A percentile compares a stretch with the other conserved stretches of the same genome.
Conservation (phyloP, 2,888 invertebrate genomes). For the Stenchaetothrips biformis region DNA sequence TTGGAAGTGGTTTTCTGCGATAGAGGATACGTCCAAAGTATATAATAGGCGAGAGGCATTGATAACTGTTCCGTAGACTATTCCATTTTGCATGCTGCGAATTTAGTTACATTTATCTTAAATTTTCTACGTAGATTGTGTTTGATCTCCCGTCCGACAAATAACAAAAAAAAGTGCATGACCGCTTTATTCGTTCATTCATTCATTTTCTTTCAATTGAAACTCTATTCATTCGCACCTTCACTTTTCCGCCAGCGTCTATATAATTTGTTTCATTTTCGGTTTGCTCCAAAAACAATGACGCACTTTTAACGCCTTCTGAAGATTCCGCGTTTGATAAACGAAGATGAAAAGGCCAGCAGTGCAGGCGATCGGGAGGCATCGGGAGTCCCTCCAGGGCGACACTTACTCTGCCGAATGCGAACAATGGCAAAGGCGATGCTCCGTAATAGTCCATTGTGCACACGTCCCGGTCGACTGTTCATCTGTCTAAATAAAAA, state of each 20-base stretch:
- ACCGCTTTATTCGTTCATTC: not conserved
- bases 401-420: not conserved
- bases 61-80: not conserved
- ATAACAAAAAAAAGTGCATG: not conserved
- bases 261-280: too few relatives aligned
- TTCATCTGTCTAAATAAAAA: not conserved
- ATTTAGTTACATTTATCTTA: not conserved
- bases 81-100: not conserved
- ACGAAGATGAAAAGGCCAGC: not conserved
- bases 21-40: not conserved
- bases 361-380: not conserved
- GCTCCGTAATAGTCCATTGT: not conserved
- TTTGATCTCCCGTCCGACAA: too few relatives aligned
- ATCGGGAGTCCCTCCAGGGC: not conserved
- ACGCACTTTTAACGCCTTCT: too few relatives aligned
- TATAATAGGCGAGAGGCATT: not conserved
- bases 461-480: not conserved
- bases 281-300: too few relatives aligned
- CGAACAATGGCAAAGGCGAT: not conserved
- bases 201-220: not conserved
- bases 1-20: slow-evolving; percentile 13
- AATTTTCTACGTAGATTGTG: not conserved
- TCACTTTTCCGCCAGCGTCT: too few relatives aligned
- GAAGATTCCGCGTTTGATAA: too few relatives aligned
- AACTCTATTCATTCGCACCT: too few relatives aligned